A percentile compares a stretch with the other conserved stretches of the same genome.
These are phyloP conservation scores for Poecilus cupreus DNA, from an alignment of 2,888 invertebrate species.

Conservation along the genomic window DNA sequence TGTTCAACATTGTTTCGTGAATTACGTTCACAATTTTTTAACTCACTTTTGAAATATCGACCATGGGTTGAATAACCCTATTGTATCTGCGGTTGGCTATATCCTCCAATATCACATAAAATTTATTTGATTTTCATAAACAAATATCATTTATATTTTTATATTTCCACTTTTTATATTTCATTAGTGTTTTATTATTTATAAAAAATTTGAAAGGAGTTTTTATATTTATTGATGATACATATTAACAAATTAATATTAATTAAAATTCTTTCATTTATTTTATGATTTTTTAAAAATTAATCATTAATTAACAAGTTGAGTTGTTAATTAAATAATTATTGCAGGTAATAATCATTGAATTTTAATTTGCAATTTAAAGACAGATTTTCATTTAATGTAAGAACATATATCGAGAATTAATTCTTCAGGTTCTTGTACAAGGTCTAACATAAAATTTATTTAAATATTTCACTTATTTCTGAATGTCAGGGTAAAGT, in stretches of 20 bases:
- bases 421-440: not conserved
- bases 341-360: not conserved
- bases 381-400: not conserved
- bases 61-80: not conserved
- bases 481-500: slow-evolving; percentile 18
- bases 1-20: no score
- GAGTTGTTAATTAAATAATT: no score
- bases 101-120: not conserved
- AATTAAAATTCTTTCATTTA: not conserved
- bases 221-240: not conserved
- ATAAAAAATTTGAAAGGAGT: slow-evolving; percentile 4
- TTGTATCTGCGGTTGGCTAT: not conserved
- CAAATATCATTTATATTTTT: not conserved
- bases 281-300: no score
- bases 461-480: slow-evolving; percentile 7
- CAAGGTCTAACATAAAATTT: slow-evolving; percentile 4
- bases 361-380: not conserved
- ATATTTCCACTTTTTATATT: not conserved
- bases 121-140: not conserved
- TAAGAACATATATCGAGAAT: not conserved
- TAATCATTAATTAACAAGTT: no score
- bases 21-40: no score
- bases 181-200: not conserved
- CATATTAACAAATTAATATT: not conserved
- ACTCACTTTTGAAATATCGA: not conserved